Conservation (phyloP, 2,113 vertebrate species). For the Phaetusa simplex region DNA sequence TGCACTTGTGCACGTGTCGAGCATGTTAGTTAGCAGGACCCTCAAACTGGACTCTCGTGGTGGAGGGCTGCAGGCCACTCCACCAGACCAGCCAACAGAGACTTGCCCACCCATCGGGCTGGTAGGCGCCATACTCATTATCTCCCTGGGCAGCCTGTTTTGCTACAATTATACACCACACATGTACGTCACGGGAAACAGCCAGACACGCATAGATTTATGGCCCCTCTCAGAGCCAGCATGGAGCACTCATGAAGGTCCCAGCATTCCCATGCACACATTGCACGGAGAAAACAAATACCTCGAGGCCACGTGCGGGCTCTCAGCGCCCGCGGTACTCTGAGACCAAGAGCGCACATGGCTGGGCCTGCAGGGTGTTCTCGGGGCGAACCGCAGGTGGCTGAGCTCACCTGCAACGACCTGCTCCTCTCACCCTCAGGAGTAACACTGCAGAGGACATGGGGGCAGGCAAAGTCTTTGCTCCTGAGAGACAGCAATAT, state of each 20-base stretch:
- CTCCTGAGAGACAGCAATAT: not conserved
- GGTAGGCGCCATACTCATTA: not conserved
- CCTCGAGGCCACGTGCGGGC: not conserved
- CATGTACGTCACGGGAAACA: not conserved
- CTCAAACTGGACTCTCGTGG: fast-evolving
- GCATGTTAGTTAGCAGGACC: not conserved
- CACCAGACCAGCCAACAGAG: not conserved
- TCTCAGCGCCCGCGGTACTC: not conserved
- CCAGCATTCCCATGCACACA: not conserved
- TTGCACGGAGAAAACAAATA: not conserved
- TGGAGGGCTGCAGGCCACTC: not conserved
- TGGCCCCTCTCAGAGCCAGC: not conserved
- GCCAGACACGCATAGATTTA: not conserved
- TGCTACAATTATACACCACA: not conserved
- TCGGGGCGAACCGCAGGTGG: fast-evolving
- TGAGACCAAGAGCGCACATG: not conserved
- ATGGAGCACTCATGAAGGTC: fast-evolving
- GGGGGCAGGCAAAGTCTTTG: not conserved
- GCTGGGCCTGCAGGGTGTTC: not conserved
- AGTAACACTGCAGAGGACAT: not conserved
- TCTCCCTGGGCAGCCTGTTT: not conserved
- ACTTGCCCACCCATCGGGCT: not conserved
- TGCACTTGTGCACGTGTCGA: fast-evolving
- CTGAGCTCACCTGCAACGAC: not conserved
- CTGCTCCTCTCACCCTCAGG: not conserved